Evolutionary conservation across 2,113 vertebrate species (phyloP).

Genomic region (Phyllostomus discolor): DNA sequence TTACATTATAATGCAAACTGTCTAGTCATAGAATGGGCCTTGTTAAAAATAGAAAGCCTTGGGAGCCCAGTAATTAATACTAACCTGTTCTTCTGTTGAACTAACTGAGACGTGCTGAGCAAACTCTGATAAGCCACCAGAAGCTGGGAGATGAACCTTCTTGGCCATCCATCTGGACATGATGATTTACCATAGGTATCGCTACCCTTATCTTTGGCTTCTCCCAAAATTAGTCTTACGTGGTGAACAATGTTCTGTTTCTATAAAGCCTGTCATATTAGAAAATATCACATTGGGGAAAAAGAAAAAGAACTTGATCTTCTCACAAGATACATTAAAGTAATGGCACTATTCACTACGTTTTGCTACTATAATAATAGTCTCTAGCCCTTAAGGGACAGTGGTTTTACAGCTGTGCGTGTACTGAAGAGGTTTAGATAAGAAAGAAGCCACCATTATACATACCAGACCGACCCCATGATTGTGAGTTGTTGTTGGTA

Average conservation of each 20-base stretch:
- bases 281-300: not conserved
- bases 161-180: not conserved
- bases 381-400: not conserved
- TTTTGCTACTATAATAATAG: not conserved
- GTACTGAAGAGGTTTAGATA: not conserved
- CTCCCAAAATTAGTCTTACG: not conserved
- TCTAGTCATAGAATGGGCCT: not conserved
- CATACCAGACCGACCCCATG: not conserved
- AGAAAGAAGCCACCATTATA: not conserved
- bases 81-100: not conserved
- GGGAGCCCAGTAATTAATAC: not conserved
- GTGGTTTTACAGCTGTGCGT: not conserved
- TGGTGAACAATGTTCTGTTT: not conserved
- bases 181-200: not conserved
- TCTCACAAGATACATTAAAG: not conserved
- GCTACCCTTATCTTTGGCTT: not conserved
- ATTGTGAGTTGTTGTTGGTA: not conserved
- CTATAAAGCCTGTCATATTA: not conserved
- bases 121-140: not conserved
- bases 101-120: not conserved
- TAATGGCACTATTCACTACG: not conserved
- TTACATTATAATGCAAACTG: not conserved
- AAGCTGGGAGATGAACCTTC: not conserved
- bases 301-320: not conserved
- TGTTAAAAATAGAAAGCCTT: not conserved